Evolutionary conservation across 1,140 invertebrate genomes (phyloP), one percentile per base, ranked within the genome.

Genomic region (Caerostris darwini): DNA sequence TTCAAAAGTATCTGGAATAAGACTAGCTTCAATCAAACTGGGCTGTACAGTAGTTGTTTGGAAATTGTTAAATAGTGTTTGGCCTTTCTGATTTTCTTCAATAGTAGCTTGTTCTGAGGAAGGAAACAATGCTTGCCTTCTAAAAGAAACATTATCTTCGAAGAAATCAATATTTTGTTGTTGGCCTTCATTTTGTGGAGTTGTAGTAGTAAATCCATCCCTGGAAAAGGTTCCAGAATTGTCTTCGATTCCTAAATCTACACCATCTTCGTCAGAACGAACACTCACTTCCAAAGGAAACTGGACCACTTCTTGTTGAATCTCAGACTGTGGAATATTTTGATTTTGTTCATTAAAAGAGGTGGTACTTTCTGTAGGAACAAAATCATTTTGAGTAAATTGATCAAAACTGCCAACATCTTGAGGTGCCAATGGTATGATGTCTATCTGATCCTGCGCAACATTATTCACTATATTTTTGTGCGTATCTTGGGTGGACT

Each of bases 271-370:
- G n/a, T 77, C 71, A 53, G 71, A 77, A 34, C 56, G 5, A 6
- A 5, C 10, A 19, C 57, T 85, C 12, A 12, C 54, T 10, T 85
- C 83, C 14, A 19, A 57, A 8, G 83, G 83, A 85, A 85, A 85
- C 7, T 85, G 19, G 34, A 77, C 83, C 6, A 17, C 2, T 19
- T 85, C 7, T 19, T 85, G 83, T 10, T 59, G 83, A 58, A 85
- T 59, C 56, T 85, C 56, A 12, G 56, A 19, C 7, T 58, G 83
- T 19, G 83, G 56, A 85, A 85, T 58, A 50, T 85, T 85, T 85
- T 10, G 7, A 34, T 85, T 85, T 59, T 58, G 17, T 57, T 57
- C 56, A 10, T 19, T n/a, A 19, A 85, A 85, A 10, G 8, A 12
- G 17, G n/a, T 12, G 8, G 17, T 5, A 53, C 34, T 50, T 77